Evolutionary conservation across 2,113 vertebrate genomes (phyloP), one percentile per base, ranked within the genome.

Genomic region (Pteruthius melanotis): DNA sequence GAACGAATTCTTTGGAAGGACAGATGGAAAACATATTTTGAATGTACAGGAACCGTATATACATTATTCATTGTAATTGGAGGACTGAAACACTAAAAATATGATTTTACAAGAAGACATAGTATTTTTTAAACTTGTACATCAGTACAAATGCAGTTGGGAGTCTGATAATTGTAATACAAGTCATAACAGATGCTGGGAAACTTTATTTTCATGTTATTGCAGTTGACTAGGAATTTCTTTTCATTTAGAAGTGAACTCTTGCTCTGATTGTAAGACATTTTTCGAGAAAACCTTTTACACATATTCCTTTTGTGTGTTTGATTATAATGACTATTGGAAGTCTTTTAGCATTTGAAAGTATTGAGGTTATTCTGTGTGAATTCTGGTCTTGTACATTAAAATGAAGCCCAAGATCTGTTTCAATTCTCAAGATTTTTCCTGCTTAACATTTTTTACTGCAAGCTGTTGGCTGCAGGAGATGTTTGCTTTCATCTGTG

Each of bases 1-100:
- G 90, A 92, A 89, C 6, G 35, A 83, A 78, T 83, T 81, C 76
- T 89, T 93, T 92, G 72, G 79, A 92, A 90, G 68, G 70, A 76
- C 88, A 94, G 93, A 86, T 96, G 94, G 93, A 96, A 96, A 96
- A 90, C 44, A 50, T 93, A 93, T 90, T 89, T 86, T 93, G 39
- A 89, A 82, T 76, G 50, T 90, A 65, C 74, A 94, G 90, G 72
- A 94, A 92, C 72, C 57, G 22, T 81, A 76, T 75, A 87, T 94
- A 81, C 56, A 65, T 96, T 89, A 96, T 93, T 93, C 76, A 40
- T 89, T 92, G 78, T 90, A 92, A 92, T n/a, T 93, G 92, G 89
- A 96, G 69, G 69, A 68, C 60, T 95, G 74, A 86, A 94, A 37
- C 28, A 70, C 79, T 86, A 78, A 87, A 96, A 95, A 83, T 93